These are phyloP conservation scores for Megatriorchis doriae DNA, from an alignment of 2,113 vertebrate genomes.

Conservation along the genomic window DNA sequence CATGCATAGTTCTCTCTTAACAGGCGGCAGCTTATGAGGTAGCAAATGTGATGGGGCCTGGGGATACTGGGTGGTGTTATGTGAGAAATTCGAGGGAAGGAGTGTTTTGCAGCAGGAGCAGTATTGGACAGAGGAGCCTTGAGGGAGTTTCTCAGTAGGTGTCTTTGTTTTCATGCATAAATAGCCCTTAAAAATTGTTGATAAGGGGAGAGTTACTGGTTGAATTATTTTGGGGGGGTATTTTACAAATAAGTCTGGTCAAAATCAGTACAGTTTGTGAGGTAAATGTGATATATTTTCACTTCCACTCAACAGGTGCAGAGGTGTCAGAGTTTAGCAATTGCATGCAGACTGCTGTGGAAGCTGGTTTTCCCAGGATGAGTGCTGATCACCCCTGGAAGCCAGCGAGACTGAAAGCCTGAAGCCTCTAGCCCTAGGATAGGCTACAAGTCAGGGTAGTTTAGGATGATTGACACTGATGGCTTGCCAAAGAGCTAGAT, in stretches of 20 bases:
- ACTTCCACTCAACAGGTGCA: accelerated
- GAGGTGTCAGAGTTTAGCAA: not conserved
- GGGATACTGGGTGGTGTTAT: not conserved
- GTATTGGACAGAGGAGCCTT: accelerated
- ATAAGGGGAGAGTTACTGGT: not conserved
- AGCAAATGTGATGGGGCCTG: accelerated
- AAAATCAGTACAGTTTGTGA: not conserved
- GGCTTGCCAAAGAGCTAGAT: not conserved
- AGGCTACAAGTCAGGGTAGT: not conserved
- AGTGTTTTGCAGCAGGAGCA: not conserved
- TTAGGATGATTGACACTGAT: not conserved
- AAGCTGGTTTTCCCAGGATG: not conserved
- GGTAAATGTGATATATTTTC: not conserved
- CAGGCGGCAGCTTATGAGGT: not conserved
- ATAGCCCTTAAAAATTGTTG: not conserved
- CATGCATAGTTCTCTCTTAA: accelerated
- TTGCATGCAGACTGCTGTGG: not conserved
- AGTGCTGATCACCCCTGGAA: not conserved
- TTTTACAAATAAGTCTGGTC: not conserved
- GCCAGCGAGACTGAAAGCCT: not conserved
- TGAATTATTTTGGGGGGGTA: not conserved
- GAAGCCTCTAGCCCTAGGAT: not conserved
- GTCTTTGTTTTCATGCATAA: not conserved
- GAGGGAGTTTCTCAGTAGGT: not conserved
- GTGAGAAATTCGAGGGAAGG: accelerated